Conservation (phyloP, 2,888 invertebrate species). For the Celastrina argiolus region DNA sequence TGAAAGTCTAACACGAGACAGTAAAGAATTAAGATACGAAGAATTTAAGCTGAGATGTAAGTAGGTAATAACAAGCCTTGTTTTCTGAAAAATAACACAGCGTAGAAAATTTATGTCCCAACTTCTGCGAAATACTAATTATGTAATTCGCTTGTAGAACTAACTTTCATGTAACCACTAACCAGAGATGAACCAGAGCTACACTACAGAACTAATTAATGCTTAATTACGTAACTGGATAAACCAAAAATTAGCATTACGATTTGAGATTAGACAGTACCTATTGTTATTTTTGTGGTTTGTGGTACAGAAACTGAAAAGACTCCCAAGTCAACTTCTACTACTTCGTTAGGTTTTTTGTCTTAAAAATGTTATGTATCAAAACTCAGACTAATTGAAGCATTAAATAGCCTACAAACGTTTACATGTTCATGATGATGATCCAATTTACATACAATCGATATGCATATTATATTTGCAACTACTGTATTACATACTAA, state of each 20-base stretch:
- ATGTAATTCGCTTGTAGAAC: not conserved
- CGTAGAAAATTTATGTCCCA: not conserved
- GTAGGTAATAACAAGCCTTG: not conserved
- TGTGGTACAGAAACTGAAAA: not conserved
- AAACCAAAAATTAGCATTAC: no score
- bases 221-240: no score
- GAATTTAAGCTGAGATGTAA: not conserved
- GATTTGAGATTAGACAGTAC: no score
- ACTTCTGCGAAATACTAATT: not conserved
- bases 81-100: not conserved
- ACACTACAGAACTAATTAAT: no score
- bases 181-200: not conserved
- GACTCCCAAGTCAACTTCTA: not conserved
- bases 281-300: not conserved
- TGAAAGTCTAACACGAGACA: not conserved
- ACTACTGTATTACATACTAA: not conserved
- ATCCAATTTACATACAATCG: no score
- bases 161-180: not conserved
- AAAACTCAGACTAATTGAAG: no score
- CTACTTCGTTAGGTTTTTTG: no score
- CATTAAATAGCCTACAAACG: no score
- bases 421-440: no score
- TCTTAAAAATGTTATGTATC: no score
- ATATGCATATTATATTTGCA: no score
- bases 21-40: not conserved